phyloP scores from a whole-genome alignment of 2,797 vertebrate genomes.

The Oophaga sylvatica region DNA sequence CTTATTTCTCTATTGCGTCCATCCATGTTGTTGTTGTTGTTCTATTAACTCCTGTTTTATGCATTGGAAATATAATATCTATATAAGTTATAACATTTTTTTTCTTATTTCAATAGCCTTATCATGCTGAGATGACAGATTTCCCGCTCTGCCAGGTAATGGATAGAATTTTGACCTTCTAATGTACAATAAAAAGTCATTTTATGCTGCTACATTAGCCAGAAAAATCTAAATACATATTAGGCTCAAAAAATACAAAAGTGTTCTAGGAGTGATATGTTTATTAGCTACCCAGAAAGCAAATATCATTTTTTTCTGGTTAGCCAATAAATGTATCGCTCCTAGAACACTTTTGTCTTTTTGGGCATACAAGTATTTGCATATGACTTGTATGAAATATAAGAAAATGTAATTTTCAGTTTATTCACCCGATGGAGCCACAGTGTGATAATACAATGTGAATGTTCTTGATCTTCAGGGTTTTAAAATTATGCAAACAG shows the following conservation, averaged over 20 bases:
- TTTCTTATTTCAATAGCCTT: conserved; percentile 62
- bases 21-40: background rate
- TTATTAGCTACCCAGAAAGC: too few species aligned
- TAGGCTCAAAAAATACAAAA: too few species aligned
- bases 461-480: background rate
- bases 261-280: too few species aligned
- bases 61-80: background rate
- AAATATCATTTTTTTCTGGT: too few species aligned
- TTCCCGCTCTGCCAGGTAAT: conserved; percentile 67
- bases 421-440: conserved; percentile 1
- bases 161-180: background rate
- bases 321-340: too few species aligned
- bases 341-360: too few species aligned
- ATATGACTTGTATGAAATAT: background rate
- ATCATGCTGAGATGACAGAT: conserved; percentile 63
- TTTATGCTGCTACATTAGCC: too few species aligned
- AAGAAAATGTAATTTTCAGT: background rate
- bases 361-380: too few species aligned
- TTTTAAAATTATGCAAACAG: background rate
- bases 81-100: background rate
- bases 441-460: background rate
- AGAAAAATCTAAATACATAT: too few species aligned
- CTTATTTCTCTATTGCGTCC: background rate
- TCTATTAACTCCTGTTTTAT: too few species aligned
- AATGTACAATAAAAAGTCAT: too few species aligned